Evolutionary conservation across 2,113 vertebrate genomes (phyloP), one percentile per base, ranked within the genome.

Genomic region (Microcebus murinus): DNA sequence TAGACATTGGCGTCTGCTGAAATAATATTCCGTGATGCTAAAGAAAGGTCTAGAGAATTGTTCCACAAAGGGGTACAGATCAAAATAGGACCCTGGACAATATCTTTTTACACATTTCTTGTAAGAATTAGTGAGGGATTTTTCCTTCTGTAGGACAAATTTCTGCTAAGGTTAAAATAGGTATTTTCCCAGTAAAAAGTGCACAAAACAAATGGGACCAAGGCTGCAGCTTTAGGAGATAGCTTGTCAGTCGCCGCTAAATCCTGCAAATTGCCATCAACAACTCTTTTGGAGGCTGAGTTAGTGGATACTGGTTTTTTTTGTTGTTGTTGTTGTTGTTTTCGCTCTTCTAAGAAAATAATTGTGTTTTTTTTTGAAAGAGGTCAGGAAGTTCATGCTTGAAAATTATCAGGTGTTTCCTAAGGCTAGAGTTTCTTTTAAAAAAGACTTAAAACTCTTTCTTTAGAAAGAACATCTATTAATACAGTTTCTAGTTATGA

Each of bases 381-480:
- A 48, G 52, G 31, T 55, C 50, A 36, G 8, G n/a, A 4, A 21
- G 14, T 67, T 48, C 55, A 36, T 87, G 57, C 76, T 96, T 93
- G 77, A 95, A 81, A 97, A 93, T 93, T 92, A 13, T 0, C 87
- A 96, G 94, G 93, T 90, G 68, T 87, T 96, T 92, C 70, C 76
- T 83, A 91, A 97, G 80, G 81, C 98, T 97, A 97, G 77, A 94
- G 65, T 96, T 96, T 88, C 86, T 36, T 39, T 71, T 83, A 48
- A 59, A 10, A 73, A 42, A 79, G 96, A 95, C 87, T 11, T 18
- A 96, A 68, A 98, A 57, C 79, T 97, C 94, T 98, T 98, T 98
- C 94, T 98, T 98, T 98, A 98, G 97, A 98, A 20, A n/a, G 92
- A 97, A 71, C 86, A 89, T 98, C 98, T 98, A 96, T 98, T 98